Evolutionary conservation across 2,797 vertebrate species (phyloP).

Genomic region (Manis javanica): DNA sequence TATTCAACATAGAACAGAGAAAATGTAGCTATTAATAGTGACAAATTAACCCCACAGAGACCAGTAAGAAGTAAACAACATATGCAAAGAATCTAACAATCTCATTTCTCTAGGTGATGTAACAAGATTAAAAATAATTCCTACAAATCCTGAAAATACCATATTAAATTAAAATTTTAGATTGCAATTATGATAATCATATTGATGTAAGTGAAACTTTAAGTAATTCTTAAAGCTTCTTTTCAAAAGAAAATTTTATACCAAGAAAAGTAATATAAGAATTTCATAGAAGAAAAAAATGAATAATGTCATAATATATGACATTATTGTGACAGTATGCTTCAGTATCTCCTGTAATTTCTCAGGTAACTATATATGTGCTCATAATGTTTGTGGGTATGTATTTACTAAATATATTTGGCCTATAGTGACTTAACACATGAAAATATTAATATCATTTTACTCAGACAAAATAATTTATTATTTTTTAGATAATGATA

Average conservation of each 20-base stretch:
- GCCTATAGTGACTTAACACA: not conserved
- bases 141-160: not conserved
- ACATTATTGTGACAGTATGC: not conserved
- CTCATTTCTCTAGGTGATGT: slow-evolving; percentile 29
- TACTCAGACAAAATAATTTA: slow-evolving; percentile 31
- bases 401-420: slow-evolving; percentile 28
- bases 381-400: not conserved
- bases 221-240: slow-evolving; percentile 31
- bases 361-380: not conserved
- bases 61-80: slow-evolving; percentile 68
- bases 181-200: not conserved
- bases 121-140: slow-evolving; percentile 61
- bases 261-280: not conserved
- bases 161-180: slow-evolving; percentile 14
- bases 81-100: slow-evolving; percentile 51
- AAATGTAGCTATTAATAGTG: slow-evolving; percentile 69
- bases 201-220: not conserved
- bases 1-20: slow-evolving; percentile 45
- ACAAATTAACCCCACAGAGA: slow-evolving; percentile 72
- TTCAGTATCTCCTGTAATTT: not conserved
- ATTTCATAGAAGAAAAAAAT: slow-evolving; percentile 38
- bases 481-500: not conserved
- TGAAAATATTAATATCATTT: slow-evolving; percentile 25
- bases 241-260: slow-evolving; percentile 45
- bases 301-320: not conserved